A percentile compares a stretch with the other conserved stretches of the same genome.
Evolutionary conservation across 2,113 vertebrate genomes (phyloP).

Genomic region (Sturnira hondurensis): DNA sequence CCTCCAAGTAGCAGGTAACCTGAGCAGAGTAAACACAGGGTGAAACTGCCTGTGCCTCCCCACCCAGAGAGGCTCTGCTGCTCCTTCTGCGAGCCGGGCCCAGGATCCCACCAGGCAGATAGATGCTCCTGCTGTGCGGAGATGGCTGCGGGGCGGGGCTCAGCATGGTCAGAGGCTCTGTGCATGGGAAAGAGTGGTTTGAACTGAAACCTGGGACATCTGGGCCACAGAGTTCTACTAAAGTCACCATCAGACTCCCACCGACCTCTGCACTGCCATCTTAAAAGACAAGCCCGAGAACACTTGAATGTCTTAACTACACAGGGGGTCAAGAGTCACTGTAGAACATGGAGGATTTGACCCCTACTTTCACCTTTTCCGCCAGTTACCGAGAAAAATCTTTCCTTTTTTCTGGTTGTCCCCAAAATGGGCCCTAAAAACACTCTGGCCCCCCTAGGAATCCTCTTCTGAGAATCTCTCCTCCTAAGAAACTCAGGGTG

Average conservation of each 20-base stretch:
- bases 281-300: slow-evolving; percentile 54
- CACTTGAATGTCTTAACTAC: slow-evolving; percentile 52
- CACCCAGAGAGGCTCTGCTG: slow-evolving; percentile 78
- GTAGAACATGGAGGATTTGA: slow-evolving; percentile 62
- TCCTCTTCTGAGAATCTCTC: not conserved
- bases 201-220: slow-evolving; percentile 80
- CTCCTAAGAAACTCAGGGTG: not conserved
- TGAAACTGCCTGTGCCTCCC: not conserved
- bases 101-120: slow-evolving; percentile 76
- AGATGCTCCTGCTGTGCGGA: slow-evolving; percentile 80
- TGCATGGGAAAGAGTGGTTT: slow-evolving; percentile 72
- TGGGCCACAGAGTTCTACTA: slow-evolving; percentile 79
- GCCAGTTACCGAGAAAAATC: slow-evolving; percentile 53
- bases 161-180: slow-evolving; percentile 77
- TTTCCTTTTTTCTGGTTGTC: slow-evolving; percentile 67
- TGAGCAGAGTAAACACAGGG: slow-evolving; percentile 65
- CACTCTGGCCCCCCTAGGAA: not conserved
- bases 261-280: slow-evolving; percentile 42
- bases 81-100: slow-evolving; percentile 78
- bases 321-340: slow-evolving; percentile 52
- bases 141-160: slow-evolving; percentile 81
- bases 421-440: not conserved
- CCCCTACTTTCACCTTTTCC: slow-evolving; percentile 65
- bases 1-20: slow-evolving; percentile 77
- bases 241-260: slow-evolving; percentile 65